phyloP scores from a whole-genome alignment of 2,888 invertebrate genomes.

The Drosophila pseudotakahashii region DNA sequence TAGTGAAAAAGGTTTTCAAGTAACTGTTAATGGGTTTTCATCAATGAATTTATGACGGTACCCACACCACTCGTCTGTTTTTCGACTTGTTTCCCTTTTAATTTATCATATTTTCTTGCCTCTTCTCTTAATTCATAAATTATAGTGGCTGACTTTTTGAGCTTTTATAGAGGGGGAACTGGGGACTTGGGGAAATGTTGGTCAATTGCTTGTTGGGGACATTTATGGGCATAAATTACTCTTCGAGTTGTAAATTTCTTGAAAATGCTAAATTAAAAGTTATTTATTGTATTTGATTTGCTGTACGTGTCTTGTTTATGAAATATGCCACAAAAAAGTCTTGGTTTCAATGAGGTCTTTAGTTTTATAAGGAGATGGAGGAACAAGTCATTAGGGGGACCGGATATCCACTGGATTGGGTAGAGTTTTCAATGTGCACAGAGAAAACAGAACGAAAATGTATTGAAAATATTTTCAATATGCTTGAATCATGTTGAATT shows the following conservation, averaged over 20 bases:
- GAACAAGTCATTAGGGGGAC: slow-evolving; percentile 27
- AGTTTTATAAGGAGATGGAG: not conserved
- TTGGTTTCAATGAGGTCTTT: not conserved
- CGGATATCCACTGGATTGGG: slow-evolving; percentile 15
- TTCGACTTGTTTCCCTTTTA: no score
- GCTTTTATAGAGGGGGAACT: not conserved
- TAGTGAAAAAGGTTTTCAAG: slow-evolving; percentile 14
- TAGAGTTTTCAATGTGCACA: not conserved
- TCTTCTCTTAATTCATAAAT: slow-evolving; percentile 61
- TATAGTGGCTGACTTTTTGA: slow-evolving; percentile 37
- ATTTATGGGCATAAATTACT: slow-evolving; percentile 67
- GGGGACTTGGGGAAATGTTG: slow-evolving; percentile 38
- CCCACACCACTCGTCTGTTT: slow-evolving; percentile 13
- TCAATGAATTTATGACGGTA: slow-evolving; percentile 75
- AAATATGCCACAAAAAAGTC: slow-evolving; percentile 4
- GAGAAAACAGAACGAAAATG: no score
- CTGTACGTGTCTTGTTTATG: slow-evolving; percentile 54
- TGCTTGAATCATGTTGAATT: no score
- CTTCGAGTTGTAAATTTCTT: slow-evolving; percentile 65
- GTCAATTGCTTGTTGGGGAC: slow-evolving; percentile 69
- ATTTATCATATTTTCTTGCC: slow-evolving; percentile 43
- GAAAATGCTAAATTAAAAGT: slow-evolving; percentile 67
- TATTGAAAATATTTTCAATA: no score
- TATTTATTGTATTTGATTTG: slow-evolving; percentile 72
- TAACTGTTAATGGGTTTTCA: slow-evolving; percentile 54